Evolutionary conservation across 2,797 vertebrate genomes (phyloP).

Genomic region (Xenopus petersii): DNA sequence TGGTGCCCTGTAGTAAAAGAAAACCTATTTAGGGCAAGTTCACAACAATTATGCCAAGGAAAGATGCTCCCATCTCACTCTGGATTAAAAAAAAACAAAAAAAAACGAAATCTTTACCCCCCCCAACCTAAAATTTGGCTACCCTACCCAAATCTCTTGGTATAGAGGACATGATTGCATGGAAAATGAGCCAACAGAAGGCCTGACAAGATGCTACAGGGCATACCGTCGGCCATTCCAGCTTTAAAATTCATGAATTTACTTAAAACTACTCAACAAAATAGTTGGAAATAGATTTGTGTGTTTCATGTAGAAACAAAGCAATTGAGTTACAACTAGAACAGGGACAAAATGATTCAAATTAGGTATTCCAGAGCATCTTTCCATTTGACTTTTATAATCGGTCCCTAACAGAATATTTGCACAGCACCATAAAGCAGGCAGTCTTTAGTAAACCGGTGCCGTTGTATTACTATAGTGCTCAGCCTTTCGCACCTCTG

Average conservation of each 20-base stretch:
- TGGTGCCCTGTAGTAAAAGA: not conserved
- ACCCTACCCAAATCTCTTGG: no score
- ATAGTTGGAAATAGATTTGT: no score
- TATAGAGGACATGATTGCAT: not conserved
- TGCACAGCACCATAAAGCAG: slow-evolving; percentile 56
- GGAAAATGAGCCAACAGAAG: no score
- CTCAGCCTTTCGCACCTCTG: slow-evolving; percentile 12
- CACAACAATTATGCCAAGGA: slow-evolving; percentile 55
- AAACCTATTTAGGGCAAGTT: slow-evolving; percentile 14
- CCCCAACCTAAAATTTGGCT: slow-evolving; percentile 36
- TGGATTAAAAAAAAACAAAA: slow-evolving; percentile 59
- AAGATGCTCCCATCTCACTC: slow-evolving; percentile 95
- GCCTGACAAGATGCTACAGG: no score
- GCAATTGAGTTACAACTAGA: no score
- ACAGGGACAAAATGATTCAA: slow-evolving; percentile 45
- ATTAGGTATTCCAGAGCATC: slow-evolving; percentile 67
- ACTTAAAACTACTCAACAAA: no score
- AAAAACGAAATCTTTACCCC: slow-evolving; percentile 60
- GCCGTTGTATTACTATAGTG: slow-evolving; percentile 40
- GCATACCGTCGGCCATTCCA: no score
- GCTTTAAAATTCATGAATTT: no score
- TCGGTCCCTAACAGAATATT: slow-evolving; percentile 12
- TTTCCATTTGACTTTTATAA: slow-evolving; percentile 60
- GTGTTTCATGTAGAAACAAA: no score
- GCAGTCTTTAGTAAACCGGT: not conserved